These are phyloP conservation scores for Halisarca cf. caerulea DNA, from an alignment of 37 sponge, comb jelly and placozoan species.

Conservation along the genomic window DNA sequence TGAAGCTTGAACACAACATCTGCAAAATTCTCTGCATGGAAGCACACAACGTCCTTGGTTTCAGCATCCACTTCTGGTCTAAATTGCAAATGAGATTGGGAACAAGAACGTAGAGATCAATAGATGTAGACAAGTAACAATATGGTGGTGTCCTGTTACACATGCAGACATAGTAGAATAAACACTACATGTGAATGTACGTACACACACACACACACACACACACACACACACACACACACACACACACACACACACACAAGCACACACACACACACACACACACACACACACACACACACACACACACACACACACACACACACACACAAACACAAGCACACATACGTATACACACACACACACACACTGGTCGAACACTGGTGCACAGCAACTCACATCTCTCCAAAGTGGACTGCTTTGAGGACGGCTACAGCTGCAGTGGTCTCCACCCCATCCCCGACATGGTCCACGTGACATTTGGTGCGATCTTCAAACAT, in stretches of 20 bases:
- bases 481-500: constrained; percentile 89
- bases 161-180: no score
- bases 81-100: background rate
- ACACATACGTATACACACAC: constrained; percentile 1
- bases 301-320: no score
- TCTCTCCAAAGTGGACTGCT: constrained; percentile 64
- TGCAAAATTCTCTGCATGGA: constrained; percentile 83
- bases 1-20: constrained; percentile 73
- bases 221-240: no score
- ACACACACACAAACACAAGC: background rate
- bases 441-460: constrained; percentile 81
- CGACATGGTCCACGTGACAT: constrained; percentile 94
- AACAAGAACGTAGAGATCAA: background rate
- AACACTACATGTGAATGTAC: no score
- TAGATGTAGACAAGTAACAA: no score
- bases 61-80: constrained; percentile 18
- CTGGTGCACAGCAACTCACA: background rate
- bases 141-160: no score
- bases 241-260: no score
- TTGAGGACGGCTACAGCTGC: constrained; percentile 94
- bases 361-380: background rate
- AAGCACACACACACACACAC: no score
- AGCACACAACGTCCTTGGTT: constrained; percentile 91
- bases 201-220: no score
- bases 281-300: no score